A percentile compares a stretch with the other conserved stretches of the same genome.
Conservation (phyloP, 2,113 vertebrate genomes). For the Microtus ochrogaster region DNA sequence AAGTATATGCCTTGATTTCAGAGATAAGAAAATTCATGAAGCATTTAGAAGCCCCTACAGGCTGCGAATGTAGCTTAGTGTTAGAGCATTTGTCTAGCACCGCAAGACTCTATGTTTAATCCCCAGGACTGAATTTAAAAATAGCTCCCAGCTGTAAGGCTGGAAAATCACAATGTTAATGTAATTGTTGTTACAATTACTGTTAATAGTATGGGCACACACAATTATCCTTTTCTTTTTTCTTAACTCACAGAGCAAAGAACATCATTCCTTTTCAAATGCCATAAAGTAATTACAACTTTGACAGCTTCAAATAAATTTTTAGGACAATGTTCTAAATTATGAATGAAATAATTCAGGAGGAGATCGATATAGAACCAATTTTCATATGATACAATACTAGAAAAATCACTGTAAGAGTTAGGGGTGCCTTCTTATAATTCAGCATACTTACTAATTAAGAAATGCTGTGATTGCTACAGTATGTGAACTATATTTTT, state of each 20-base stretch:
- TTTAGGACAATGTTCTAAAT: slow-evolving; percentile 41
- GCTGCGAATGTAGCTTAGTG: background rate
- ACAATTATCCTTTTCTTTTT: slow-evolving; percentile 14
- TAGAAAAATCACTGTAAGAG: background rate
- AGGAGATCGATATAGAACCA: slow-evolving; percentile 19
- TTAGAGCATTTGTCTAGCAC: background rate
- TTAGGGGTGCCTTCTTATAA: slow-evolving; percentile 14
- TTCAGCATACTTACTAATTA: slow-evolving; percentile 40
- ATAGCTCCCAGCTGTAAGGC: background rate
- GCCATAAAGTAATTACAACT: background rate
- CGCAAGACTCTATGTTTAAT: background rate
- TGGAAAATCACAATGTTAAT: slow-evolving; percentile 16
- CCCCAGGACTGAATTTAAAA: background rate
- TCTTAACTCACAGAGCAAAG: slow-evolving; percentile 1
- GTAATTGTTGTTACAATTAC: slow-evolving; percentile 16
- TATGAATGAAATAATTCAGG: slow-evolving; percentile 55
- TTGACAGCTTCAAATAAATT: slow-evolving; percentile 40
- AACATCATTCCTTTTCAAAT: slow-evolving; percentile 14
- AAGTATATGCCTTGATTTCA: slow-evolving; percentile 22
- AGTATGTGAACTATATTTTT: background rate
- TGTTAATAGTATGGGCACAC: background rate
- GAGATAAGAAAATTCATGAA: slow-evolving; percentile 1
- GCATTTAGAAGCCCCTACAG: slow-evolving; percentile 25
- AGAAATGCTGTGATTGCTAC: background rate
- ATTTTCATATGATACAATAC: background rate